Base-by-base conservation (phyloP, 2,797 vertebrate species). In the Lepus oiostolus region DNA sequence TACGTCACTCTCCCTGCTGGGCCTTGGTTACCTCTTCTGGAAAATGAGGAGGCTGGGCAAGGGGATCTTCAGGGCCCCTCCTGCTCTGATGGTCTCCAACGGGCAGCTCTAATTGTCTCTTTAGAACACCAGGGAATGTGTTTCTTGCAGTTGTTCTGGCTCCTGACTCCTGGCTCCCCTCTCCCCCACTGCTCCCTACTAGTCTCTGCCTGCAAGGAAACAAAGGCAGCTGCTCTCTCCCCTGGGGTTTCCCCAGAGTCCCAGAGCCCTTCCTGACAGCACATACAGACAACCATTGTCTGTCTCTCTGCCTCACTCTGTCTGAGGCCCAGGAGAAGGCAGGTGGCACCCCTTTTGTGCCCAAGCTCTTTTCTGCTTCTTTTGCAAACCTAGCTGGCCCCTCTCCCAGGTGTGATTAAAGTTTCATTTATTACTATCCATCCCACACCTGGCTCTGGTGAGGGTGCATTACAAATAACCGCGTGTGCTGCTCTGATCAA, bases 211-310 rank as follows among this genome's bases (percentile, higher is more conserved):
- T 95, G 94, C 80, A 83, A 84, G 95, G 94, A 96, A 85, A 95
- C 85, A 54, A 94, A 95, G 90, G 95, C 96, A 96, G 94, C 95
- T 96, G 97, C 93, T 97, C 50, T 77, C 82, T 92, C 82, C 93
- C 79, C 82, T 77, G 88, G 93, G 95, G 82, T 35, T 84, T 85
- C 91, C 91, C 62, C 0, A 3, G 74, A 91, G 75, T 54, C 90
- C 4, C 21, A 1, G 0, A n/a, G 85, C 67, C 91, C 92, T 85
- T 72, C 90, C 63, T 84, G 82, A 71, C 10, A 76, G 89, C 92
- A 60, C 75, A 19, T 95, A 95, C 71, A 42, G 77, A 10, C 60
- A 60, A 89, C 71, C 84, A 24, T 82, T 70, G 68, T 94, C 87
- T 83, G 79, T 71, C 85, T 85, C 38, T 26, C 52, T 81, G 28